phyloP scores from a whole-genome alignment of 1,140 invertebrate species.

The Conus betulinus region DNA sequence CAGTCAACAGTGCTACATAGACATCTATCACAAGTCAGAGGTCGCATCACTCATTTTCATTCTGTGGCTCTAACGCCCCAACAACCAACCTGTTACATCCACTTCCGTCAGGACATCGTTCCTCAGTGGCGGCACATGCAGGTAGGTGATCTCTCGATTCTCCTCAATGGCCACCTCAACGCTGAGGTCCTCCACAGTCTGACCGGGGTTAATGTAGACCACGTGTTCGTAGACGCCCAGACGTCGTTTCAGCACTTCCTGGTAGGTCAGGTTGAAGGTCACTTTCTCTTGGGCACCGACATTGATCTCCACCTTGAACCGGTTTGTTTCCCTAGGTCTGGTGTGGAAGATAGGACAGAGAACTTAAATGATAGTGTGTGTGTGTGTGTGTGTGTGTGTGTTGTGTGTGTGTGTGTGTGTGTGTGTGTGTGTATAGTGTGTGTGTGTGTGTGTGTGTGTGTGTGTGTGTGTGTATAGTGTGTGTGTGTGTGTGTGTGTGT shows the following conservation, averaged over 20 bases:
- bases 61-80: too few species aligned
- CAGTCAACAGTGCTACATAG: too few species aligned
- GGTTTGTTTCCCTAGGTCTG: constrained; percentile 59
- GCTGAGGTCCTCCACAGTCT: constrained; percentile 58
- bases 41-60: neutral
- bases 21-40: neutral
- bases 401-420: too few species aligned
- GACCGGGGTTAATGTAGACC: constrained; percentile 61
- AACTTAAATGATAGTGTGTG: too few species aligned
- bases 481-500: too few species aligned
- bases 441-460: too few species aligned
- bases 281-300: constrained; percentile 57
- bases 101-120: constrained; percentile 41
- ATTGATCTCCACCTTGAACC: constrained; percentile 62
- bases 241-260: constrained; percentile 60
- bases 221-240: constrained; percentile 60
- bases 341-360: neutral
- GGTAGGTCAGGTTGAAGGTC: constrained; percentile 64
- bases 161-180: constrained; percentile 57
- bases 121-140: constrained; percentile 52
- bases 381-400: too few species aligned
- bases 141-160: constrained; percentile 51
- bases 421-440: too few species aligned
- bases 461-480: too few species aligned
- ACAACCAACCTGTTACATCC: constrained; percentile 28